Evolutionary conservation across 1,140 invertebrate genomes (phyloP).

Genomic region (Tetramorium simillimum): DNA sequence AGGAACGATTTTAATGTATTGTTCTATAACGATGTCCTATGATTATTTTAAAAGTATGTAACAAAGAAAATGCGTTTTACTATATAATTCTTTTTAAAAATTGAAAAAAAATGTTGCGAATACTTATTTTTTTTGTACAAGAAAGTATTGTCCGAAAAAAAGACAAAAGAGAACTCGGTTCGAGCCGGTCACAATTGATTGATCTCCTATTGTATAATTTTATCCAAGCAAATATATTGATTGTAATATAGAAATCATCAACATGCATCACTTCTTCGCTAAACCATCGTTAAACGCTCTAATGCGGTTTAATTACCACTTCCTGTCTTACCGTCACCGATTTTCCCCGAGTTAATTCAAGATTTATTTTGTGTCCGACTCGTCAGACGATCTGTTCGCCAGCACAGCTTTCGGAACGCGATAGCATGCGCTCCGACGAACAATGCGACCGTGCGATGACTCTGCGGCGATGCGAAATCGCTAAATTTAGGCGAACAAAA

Average conservation of each 20-base stretch:
- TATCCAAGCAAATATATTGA: constrained; percentile 12
- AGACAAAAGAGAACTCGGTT: background rate
- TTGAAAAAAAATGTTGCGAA: background rate
- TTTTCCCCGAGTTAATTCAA: constrained; percentile 27
- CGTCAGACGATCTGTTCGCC: background rate
- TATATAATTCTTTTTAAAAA: background rate
- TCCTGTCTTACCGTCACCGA: background rate
- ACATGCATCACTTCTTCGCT: constrained; percentile 1
- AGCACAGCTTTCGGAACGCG: background rate
- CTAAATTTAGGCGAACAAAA: constrained; percentile 55
- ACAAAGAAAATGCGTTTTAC: background rate
- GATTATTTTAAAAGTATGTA: background rate
- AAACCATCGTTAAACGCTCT: background rate
- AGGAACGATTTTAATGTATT: background rate
- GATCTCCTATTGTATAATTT: background rate
- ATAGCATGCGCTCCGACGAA: background rate
- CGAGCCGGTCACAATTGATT: background rate
- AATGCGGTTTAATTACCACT: constrained; percentile 3
- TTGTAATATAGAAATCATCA: constrained; percentile 1
- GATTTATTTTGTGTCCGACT: background rate
- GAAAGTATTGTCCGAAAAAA: constrained; percentile 6
- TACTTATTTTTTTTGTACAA: background rate
- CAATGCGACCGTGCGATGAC: constrained; percentile 41
- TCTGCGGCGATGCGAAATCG: constrained; percentile 23
- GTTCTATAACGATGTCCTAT: background rate